These are phyloP conservation scores for Porites cylindrica DNA, from an alignment of 92 coral and sea anemone species.

Conservation along the genomic window DNA sequence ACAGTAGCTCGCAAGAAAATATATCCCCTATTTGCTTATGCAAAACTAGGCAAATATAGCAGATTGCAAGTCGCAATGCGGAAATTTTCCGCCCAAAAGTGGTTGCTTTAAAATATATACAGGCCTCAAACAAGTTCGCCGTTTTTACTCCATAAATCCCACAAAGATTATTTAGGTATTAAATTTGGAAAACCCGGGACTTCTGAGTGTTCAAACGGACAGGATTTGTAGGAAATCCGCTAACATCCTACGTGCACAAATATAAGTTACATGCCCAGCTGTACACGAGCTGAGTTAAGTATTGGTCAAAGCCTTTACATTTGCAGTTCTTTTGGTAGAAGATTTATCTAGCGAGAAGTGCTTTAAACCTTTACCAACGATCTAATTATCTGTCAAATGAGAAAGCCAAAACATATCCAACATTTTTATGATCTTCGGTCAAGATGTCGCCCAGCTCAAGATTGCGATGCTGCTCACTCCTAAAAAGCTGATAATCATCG, in stretches of 20 bases:
- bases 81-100: neutral
- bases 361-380: neutral
- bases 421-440: constrained; percentile 4
- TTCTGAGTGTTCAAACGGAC: neutral
- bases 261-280: neutral
- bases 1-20: too few species aligned
- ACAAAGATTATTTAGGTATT: neutral
- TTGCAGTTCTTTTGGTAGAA: neutral
- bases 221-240: constrained; percentile 4
- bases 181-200: constrained; percentile 4
- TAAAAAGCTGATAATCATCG: constrained; percentile 25
- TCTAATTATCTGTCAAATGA: neutral
- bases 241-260: neutral
- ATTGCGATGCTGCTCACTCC: neutral
- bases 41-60: neutral
- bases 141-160: neutral
- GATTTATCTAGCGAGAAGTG: neutral
- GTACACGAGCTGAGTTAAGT: neutral
- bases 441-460: constrained; percentile 8
- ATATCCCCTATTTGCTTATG: too few species aligned
- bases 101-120: neutral
- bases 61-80: neutral
- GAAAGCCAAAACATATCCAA: neutral
- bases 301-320: neutral
- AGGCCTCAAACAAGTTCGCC: neutral